Evolutionary conservation across 2,888 invertebrate species (phyloP).

Genomic region (Spatulosminthurus flaviceps): DNA sequence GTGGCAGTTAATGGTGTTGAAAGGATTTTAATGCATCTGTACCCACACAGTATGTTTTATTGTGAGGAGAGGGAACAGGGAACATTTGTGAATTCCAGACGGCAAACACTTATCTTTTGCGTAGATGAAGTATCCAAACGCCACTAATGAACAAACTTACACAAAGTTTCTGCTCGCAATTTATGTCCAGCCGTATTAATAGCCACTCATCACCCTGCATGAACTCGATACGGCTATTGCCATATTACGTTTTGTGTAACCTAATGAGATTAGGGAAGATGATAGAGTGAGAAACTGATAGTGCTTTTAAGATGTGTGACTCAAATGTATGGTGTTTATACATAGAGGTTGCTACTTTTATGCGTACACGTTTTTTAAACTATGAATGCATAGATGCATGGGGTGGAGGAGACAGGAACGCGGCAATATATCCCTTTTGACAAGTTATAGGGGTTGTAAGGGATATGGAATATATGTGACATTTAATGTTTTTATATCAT

Average conservation of each 20-base stretch:
- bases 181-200: neutral
- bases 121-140: neutral
- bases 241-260: neutral
- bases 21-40: constrained; percentile 15
- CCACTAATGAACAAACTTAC: neutral
- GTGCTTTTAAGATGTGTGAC: neutral
- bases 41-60: constrained; percentile 6
- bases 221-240: neutral
- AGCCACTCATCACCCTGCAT: neutral
- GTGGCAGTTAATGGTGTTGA: too few relatives aligned
- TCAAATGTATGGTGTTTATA: too few relatives aligned
- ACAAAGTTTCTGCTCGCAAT: neutral
- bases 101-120: neutral
- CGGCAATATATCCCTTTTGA: too few relatives aligned
- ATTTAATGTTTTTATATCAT: too few relatives aligned
- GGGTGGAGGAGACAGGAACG: too few relatives aligned
- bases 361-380: too few relatives aligned
- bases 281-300: neutral
- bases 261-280: constrained; percentile 6
- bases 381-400: too few relatives aligned
- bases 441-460: too few relatives aligned
- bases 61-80: neutral
- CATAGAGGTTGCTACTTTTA: too few relatives aligned
- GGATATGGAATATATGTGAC: too few relatives aligned
- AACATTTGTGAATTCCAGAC: neutral